A percentile compares a stretch with the other conserved stretches of the same genome.
phyloP scores from a whole-genome alignment of 2,797 vertebrate genomes.

The Mus spretus region DNA sequence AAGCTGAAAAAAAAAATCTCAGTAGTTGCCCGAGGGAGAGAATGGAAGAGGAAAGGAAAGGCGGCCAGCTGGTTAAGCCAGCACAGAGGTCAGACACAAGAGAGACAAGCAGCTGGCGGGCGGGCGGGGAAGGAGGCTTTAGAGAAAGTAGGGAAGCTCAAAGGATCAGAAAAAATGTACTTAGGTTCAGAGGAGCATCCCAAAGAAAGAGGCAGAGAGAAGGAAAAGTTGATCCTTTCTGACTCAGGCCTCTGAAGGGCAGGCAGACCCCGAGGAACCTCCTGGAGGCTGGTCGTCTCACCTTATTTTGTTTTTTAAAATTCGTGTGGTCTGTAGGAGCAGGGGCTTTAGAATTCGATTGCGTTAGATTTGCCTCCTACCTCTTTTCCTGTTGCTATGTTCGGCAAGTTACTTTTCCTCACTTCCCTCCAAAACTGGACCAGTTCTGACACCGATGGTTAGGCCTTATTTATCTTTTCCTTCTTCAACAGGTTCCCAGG shows the following conservation, averaged over 20 bases:
- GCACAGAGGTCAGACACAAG: background rate
- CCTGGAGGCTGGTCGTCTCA: background rate
- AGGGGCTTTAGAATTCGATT: background rate
- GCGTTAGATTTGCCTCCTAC: background rate
- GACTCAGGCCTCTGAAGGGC: background rate
- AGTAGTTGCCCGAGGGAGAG: background rate
- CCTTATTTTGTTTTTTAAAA: background rate
- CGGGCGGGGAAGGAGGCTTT: background rate
- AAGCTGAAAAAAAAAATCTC: background rate
- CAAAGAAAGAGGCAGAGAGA: background rate
- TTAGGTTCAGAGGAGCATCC: background rate
- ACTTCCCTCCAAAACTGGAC: constrained; percentile 41
- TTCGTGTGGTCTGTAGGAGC: background rate
- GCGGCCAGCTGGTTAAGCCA: no score
- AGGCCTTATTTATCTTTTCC: constrained; percentile 66
- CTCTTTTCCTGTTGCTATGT: background rate
- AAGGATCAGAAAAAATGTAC: background rate
- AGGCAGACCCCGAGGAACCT: background rate
- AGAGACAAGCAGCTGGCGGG: background rate
- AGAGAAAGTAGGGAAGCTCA: background rate
- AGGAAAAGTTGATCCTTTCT: background rate
- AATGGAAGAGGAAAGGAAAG: background rate
- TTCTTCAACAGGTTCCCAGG: constrained; percentile 93
- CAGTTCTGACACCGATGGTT: background rate
- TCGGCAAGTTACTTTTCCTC: background rate